Evolutionary conservation across 2,113 vertebrate species (phyloP).

Genomic region (Chinchilla lanigera): DNA sequence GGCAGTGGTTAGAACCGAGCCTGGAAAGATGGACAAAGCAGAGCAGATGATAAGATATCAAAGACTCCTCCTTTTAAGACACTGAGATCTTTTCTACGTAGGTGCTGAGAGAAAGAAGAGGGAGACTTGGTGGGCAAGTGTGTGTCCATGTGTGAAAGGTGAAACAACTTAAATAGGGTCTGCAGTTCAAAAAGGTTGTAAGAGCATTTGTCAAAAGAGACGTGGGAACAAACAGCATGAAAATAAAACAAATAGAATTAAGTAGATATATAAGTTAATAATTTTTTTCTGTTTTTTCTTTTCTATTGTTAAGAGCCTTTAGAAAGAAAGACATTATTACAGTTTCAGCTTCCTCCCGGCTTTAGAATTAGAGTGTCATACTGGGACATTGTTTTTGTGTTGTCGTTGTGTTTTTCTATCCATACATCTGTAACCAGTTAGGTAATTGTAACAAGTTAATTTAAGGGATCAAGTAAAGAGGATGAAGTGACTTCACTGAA

Average conservation of each 20-base stretch:
- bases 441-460: slow-evolving; percentile 48
- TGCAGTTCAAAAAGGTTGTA: neutral
- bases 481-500: slow-evolving; percentile 53
- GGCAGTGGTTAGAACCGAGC: neutral
- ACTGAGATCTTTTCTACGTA: neutral
- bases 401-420: neutral
- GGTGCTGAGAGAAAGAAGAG: neutral
- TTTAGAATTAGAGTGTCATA: neutral
- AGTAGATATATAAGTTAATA: neutral
- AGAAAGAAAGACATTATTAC: neutral
- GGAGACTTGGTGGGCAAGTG: neutral
- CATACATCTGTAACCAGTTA: neutral
- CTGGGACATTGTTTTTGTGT: neutral
- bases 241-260: neutral
- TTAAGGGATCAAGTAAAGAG: slow-evolving; percentile 6
- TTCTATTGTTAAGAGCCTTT: neutral
- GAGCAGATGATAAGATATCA: neutral
- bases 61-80: neutral
- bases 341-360: neutral
- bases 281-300: neutral
- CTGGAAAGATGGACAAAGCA: neutral
- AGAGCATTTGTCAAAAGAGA: neutral
- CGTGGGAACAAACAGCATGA: neutral
- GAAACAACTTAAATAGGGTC: neutral
- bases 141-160: neutral